These are phyloP conservation scores for Agrochola macilenta DNA, from an alignment of 2,888 invertebrate genomes.

Conservation along the genomic window DNA sequence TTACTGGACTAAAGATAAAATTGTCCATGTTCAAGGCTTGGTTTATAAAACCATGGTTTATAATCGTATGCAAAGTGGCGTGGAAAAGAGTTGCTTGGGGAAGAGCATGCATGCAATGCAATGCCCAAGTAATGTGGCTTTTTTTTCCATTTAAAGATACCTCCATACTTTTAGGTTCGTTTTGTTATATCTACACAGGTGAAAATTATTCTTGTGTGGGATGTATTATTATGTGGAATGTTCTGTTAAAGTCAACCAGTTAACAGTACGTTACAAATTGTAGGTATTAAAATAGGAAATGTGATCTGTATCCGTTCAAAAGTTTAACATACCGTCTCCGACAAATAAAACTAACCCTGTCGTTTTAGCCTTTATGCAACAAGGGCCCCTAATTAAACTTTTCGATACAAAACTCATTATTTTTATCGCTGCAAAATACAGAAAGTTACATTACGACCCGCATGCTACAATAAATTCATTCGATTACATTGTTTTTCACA, in stretches of 20 bases:
- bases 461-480: slow-evolving; percentile 26
- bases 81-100: not conserved
- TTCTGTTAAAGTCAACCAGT: not conserved
- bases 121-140: not conserved
- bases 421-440: slow-evolving; percentile 8
- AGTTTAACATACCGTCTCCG: not conserved
- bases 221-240: not conserved
- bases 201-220: not conserved
- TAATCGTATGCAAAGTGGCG: not conserved
- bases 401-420: not conserved
- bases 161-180: not conserved
- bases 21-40: not conserved
- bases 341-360: slow-evolving; percentile 13
- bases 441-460: slow-evolving; percentile 34
- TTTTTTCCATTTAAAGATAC: not conserved
- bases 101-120: not conserved
- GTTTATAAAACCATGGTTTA: not conserved
- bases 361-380: not conserved
- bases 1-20: slow-evolving; percentile 8
- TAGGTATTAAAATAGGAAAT: not conserved
- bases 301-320: not conserved
- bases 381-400: not conserved
- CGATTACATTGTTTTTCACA: slow-evolving; percentile 20
- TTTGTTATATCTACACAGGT: not conserved
- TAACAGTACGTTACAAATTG: not conserved